Evolutionary conservation across 2,113 vertebrate species (phyloP), one percentile per base, ranked within the genome.

Genomic region (Trogon melanurus): DNA sequence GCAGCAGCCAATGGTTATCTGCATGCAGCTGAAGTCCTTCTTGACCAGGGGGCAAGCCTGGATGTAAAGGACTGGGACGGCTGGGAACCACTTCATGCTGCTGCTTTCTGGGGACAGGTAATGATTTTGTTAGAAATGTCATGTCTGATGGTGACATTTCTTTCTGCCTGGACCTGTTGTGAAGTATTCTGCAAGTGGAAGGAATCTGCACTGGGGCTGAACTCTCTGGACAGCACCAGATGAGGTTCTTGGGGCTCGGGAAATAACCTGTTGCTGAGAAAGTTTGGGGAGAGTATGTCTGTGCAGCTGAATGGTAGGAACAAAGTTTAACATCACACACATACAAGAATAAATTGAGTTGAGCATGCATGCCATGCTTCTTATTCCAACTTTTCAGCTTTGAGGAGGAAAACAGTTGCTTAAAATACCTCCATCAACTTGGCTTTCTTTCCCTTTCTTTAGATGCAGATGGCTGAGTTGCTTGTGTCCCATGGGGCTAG

Each of bases 91-190:
- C 98, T 99, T 66, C 99, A 99, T 4, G 99, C 99, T 34, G 99
- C 99, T 60, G 99, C 99, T 16, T 99, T 99, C 98, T 99, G 99
- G 99, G 99, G 99, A 96, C 99, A 99, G 98, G 99, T 99, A 95
- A 96, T 53, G 81, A 44, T 87, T 92, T 71, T 9, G 3, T 87
- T 79, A 12, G 6, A 61, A 32, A 21, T 34, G 29, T 79, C 30
- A 1, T 1, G 5, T 47, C 15, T 16, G 32, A 74, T 32, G 45
- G 22, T 48, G 57, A 53, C 16, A 8, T 48, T 79, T 80, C 64
- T 26, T 79, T 62, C 25, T 96, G 62, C 36, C 57, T 72, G 71
- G n/a, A 25, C 23, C 41, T 45, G 17, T 34, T 44, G 21, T 34
- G 53, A 34, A 62, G n/a, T 32, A 10, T 29, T 81, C 16, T 80